Percentiles rank a stretch among this genome's conserved stretches.
phyloP scores from a whole-genome alignment of 2,888 invertebrate species.

The Cataglyphis livida region DNA sequence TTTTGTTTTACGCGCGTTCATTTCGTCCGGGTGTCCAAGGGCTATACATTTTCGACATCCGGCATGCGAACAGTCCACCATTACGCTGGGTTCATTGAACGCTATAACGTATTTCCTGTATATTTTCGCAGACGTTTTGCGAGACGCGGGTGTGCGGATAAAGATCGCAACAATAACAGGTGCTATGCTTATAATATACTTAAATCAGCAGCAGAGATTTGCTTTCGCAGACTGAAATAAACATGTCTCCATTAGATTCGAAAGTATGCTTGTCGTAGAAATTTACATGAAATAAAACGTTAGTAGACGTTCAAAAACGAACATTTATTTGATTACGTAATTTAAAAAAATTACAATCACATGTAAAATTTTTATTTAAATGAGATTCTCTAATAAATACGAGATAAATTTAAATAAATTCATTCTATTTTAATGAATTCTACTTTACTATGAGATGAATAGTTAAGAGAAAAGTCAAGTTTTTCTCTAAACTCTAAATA shows the following conservation, averaged over 20 bases:
- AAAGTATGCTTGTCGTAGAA: background rate
- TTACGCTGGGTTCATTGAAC: slow-evolving; percentile 51
- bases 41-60: slow-evolving; percentile 39
- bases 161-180: slow-evolving; percentile 4
- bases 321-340: background rate
- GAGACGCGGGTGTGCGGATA: background rate
- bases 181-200: slow-evolving; percentile 19
- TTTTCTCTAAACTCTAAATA: background rate
- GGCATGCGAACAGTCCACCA: slow-evolving; percentile 25
- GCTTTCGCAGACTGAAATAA: slow-evolving; percentile 9
- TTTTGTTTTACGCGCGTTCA: slow-evolving; percentile 75
- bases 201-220: slow-evolving; percentile 4
- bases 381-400: background rate
- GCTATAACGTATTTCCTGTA: slow-evolving; percentile 40
- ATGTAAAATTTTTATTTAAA: background rate
- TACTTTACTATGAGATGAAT: background rate
- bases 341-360: background rate
- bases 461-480: background rate
- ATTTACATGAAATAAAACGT: background rate
- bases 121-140: slow-evolving; percentile 38
- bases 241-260: background rate
- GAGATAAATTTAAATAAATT: no score
- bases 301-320: background rate
- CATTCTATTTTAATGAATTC: no score
- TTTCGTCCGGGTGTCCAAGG: slow-evolving; percentile 69